These are phyloP conservation scores for Spea bombifrons DNA, from an alignment of 2,113 vertebrate species.

Conservation along the genomic window DNA sequence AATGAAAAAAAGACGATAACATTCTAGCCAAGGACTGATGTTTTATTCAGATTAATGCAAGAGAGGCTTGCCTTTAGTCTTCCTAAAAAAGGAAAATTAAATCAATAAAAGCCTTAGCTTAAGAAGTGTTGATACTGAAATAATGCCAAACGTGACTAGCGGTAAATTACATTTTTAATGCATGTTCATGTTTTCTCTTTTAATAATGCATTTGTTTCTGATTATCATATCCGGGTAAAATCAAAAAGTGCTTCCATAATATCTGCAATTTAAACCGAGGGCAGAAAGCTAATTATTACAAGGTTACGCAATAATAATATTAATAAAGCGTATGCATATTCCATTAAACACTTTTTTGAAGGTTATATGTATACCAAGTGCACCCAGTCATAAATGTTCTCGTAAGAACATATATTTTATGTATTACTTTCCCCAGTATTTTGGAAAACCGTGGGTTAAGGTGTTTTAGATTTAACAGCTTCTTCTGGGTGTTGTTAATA, in stretches of 20 bases:
- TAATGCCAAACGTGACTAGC: slow-evolving; percentile 16
- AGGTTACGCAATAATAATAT: background rate
- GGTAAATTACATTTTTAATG: slow-evolving; percentile 33
- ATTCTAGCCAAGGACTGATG: background rate
- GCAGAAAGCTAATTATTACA: slow-evolving; percentile 1
- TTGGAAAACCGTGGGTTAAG: too few relatives aligned
- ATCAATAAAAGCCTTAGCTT: slow-evolving; percentile 4
- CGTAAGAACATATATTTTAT: too few relatives aligned
- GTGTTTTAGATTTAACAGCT: too few relatives aligned
- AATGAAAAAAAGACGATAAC: slow-evolving; percentile 1
- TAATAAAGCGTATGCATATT: too few relatives aligned
- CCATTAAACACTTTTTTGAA: background rate
- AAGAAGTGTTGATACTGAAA: slow-evolving; percentile 32
- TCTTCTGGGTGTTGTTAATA: too few relatives aligned
- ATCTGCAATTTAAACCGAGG: background rate
- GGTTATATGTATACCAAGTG: too few relatives aligned
- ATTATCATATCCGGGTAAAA: slow-evolving; percentile 1
- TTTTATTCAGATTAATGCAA: slow-evolving; percentile 31
- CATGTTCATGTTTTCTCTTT: slow-evolving; percentile 26
- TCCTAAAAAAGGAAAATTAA: slow-evolving; percentile 12
- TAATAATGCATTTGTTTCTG: slow-evolving; percentile 23
- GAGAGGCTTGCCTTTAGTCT: slow-evolving; percentile 8
- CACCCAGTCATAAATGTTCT: too few relatives aligned
- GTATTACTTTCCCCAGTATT: too few relatives aligned
- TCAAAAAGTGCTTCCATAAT: background rate